A percentile compares a stretch with the other conserved stretches of the same genome.
Conservation (phyloP, 2,888 invertebrate species). For the Andrena dorsata region DNA sequence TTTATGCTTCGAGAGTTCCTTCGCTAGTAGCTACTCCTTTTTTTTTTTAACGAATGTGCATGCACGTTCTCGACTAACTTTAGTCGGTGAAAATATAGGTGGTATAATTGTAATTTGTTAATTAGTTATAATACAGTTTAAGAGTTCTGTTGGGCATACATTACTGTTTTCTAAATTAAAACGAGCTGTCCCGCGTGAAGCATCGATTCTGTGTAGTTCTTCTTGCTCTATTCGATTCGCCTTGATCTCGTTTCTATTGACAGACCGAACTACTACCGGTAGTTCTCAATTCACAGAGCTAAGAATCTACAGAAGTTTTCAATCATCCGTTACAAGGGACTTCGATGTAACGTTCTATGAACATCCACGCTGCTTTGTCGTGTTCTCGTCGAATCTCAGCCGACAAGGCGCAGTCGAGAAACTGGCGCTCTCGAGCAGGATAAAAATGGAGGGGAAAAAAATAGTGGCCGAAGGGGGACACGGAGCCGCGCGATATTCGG, state of each 20-base stretch:
- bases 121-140: too few species aligned
- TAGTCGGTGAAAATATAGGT: too few species aligned
- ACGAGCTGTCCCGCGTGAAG: too few species aligned
- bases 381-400: neutral
- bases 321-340: neutral
- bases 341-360: neutral
- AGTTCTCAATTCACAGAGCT: too few species aligned
- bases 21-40: neutral
- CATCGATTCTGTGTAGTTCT: too few species aligned
- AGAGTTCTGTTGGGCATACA: too few species aligned
- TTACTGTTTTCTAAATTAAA: too few species aligned
- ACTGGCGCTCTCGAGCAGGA: too few species aligned
- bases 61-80: neutral
- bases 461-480: neutral
- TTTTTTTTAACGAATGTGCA: neutral
- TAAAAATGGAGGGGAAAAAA: neutral
- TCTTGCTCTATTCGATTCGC: too few species aligned
- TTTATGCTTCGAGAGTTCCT: neutral
- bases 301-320: constrained; percentile 5
- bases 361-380: neutral
- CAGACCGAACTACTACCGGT: too few species aligned
- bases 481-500: constrained; percentile 24
- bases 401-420: neutral
- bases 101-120: too few species aligned
- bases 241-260: too few species aligned